phyloP scores from a whole-genome alignment of 2,888 invertebrate species.

The Limnephilus auricula region DNA sequence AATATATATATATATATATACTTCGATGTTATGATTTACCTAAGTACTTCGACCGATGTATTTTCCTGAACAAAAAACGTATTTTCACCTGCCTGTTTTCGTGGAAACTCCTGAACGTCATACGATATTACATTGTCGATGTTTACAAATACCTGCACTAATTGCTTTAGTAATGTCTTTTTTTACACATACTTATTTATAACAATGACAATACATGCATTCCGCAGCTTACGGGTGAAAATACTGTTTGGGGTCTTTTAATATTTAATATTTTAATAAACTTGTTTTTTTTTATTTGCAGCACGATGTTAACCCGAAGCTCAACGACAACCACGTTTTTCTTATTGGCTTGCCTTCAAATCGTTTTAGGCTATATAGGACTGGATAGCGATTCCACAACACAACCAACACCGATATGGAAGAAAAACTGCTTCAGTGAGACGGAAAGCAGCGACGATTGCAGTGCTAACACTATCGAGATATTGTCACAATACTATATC shows the following conservation, averaged over 20 bases:
- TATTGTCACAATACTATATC: conserved; percentile 16
- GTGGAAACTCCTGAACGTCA: too few relatives aligned
- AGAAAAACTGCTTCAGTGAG: conserved; percentile 24
- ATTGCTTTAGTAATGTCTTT: too few relatives aligned
- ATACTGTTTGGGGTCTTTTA: background rate
- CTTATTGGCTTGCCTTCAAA: background rate
- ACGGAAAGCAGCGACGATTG: background rate
- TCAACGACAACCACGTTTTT: background rate
- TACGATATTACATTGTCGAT: too few relatives aligned
- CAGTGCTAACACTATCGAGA: background rate
- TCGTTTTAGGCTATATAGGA: background rate
- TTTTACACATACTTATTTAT: too few relatives aligned
- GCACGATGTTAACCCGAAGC: background rate
- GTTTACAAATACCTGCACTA: too few relatives aligned
- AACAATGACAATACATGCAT: too few relatives aligned
- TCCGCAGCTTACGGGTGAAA: too few relatives aligned
- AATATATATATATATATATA: too few relatives aligned
- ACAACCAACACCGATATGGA: background rate
- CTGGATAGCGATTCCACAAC: background rate
- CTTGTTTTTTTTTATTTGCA: background rate
- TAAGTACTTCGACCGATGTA: too few relatives aligned
- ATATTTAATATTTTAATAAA: background rate
- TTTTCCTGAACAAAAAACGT: too few relatives aligned
- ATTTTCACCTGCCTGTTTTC: too few relatives aligned
- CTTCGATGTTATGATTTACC: too few relatives aligned